Evolutionary conservation across 1,140 invertebrate genomes (phyloP).

Genomic region (Trichoplusia ni): DNA sequence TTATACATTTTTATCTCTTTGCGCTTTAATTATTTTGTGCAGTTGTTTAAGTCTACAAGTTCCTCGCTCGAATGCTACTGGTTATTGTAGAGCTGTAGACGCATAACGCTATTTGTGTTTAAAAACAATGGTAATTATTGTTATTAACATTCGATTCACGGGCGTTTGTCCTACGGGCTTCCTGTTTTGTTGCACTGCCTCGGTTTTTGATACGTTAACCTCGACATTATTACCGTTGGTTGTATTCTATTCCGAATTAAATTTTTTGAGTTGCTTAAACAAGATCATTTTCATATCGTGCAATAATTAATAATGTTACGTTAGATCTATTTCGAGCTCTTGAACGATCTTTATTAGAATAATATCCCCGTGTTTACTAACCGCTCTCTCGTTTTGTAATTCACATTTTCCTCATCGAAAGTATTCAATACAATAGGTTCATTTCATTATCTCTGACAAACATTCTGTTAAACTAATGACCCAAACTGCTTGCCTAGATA

Average conservation of each 20-base stretch:
- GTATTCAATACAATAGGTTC: constrained; percentile 1
- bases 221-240: constrained; percentile 46
- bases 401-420: constrained; percentile 2
- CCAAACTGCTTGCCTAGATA: background rate
- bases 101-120: constrained; percentile 2
- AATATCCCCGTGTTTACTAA: no score
- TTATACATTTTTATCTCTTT: constrained; percentile 23
- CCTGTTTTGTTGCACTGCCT: constrained; percentile 61
- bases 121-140: constrained; percentile 47
- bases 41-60: constrained; percentile 3
- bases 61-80: constrained; percentile 4
- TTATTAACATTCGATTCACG: constrained; percentile 61
- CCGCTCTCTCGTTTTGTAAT: no score
- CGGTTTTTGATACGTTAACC: constrained; percentile 51
- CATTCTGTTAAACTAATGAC: background rate
- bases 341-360: no score
- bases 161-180: constrained; percentile 58
- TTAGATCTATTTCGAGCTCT: no score
- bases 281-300: no score
- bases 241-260: background rate
- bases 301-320: no score
- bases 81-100: constrained; percentile 22
- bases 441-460: background rate
- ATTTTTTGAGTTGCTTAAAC: no score
- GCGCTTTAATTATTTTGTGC: constrained; percentile 12